A percentile compares a stretch with the other conserved stretches of the same genome.
Evolutionary conservation across 2,888 invertebrate genomes (phyloP).

Genomic region (Eumerus sabulonum): DNA sequence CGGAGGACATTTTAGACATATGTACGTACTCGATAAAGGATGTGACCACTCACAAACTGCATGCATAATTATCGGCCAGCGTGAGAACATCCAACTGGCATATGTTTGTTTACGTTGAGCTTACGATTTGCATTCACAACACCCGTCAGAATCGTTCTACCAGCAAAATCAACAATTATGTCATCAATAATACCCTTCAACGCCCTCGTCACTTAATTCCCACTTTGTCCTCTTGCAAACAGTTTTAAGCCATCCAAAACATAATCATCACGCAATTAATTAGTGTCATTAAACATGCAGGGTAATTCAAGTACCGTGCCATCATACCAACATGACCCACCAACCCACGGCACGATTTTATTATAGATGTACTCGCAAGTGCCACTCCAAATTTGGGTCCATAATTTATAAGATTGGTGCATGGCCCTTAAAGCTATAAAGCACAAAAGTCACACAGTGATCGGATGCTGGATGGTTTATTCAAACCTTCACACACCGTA

Average conservation of each 20-base stretch:
- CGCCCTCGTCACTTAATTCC: conserved; percentile 25
- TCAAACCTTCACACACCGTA: conserved; percentile 3
- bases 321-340: conserved; percentile 4
- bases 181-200: conserved; percentile 1
- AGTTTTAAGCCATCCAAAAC: conserved; percentile 35
- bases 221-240: conserved; percentile 12
- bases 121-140: too few relatives aligned
- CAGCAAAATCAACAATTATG: too few relatives aligned
- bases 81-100: too few relatives aligned
- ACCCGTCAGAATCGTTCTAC: too few relatives aligned
- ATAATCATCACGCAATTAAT: conserved; percentile 51
- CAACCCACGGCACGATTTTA: too few relatives aligned
- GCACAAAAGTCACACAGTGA: too few relatives aligned
- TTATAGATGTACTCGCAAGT: conserved; percentile 17
- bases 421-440: conserved; percentile 43
- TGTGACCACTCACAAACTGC: too few relatives aligned
- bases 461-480: neutral
- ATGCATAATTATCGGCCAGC: too few relatives aligned
- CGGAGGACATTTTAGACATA: too few relatives aligned
- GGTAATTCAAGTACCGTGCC: neutral
- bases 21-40: too few relatives aligned
- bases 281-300: conserved; percentile 54
- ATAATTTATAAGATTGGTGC: conserved; percentile 40
- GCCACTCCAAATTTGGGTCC: conserved; percentile 54
- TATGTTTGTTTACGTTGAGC: too few relatives aligned